A percentile compares a stretch with the other conserved stretches of the same genome.
Evolutionary conservation across 2,113 vertebrate species (phyloP).

Genomic region (Ellobius talpinus): DNA sequence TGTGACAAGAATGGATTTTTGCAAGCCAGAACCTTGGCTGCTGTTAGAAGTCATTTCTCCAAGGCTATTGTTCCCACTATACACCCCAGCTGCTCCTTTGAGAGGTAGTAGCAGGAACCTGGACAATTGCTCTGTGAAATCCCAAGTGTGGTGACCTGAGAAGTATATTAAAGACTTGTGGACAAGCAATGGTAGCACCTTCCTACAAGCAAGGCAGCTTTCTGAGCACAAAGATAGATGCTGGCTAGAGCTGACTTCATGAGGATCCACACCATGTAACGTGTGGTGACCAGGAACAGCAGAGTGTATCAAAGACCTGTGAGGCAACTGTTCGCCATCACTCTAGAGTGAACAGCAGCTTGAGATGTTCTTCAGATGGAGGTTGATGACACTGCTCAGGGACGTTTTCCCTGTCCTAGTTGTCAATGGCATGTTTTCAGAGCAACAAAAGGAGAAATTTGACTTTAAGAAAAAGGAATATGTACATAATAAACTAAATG

Average conservation of each 20-base stretch:
- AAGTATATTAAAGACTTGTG: neutral
- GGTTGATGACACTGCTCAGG: neutral
- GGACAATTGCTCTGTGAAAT: neutral
- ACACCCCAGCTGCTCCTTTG: neutral
- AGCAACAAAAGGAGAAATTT: neutral
- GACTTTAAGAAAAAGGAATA: neutral
- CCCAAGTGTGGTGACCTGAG: neutral
- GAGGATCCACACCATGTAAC: neutral
- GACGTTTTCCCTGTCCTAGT: neutral
- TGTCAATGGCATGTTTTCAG: neutral
- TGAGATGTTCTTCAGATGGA: neutral
- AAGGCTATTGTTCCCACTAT: neutral
- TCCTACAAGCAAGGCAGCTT: neutral
- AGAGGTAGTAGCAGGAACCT: neutral
- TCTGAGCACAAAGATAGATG: neutral
- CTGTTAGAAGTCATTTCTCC: neutral
- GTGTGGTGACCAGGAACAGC: neutral
- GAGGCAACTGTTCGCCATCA: neutral
- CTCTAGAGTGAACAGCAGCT: neutral
- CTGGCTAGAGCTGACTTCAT: neutral
- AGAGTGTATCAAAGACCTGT: neutral
- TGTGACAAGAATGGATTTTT: constrained; percentile 22
- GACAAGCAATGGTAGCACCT: too few relatives aligned
- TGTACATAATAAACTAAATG: neutral
- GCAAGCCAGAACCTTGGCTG: neutral